These are phyloP conservation scores for Hydrozoanthus tunicans DNA, from an alignment of 64 coral and sea anemone genomes.

Conservation along the genomic window DNA sequence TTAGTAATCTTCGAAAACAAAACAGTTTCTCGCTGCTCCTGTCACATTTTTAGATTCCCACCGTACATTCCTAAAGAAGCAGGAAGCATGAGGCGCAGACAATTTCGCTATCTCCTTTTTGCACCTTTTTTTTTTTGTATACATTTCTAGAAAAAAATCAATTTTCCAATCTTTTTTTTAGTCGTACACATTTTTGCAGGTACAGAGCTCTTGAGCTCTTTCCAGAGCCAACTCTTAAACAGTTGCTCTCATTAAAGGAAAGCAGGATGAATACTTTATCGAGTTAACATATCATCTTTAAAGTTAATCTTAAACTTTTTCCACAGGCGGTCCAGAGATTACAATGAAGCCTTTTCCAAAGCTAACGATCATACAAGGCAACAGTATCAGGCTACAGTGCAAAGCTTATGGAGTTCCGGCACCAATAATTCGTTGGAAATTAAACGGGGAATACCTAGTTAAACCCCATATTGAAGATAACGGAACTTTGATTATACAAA, in stretches of 20 bases:
- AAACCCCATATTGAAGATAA: background rate
- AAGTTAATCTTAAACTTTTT: background rate
- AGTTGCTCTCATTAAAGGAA: background rate
- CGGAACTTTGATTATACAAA: slow-evolving; percentile 12
- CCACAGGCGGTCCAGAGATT: slow-evolving; percentile 1
- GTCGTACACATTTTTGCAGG: no score
- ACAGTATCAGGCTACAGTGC: background rate
- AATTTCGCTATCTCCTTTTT: no score
- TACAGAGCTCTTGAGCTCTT: no score
- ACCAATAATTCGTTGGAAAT: slow-evolving; percentile 16
- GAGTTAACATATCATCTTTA: background rate
- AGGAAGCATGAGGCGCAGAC: no score
- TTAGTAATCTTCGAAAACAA: no score
- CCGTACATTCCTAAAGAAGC: no score
- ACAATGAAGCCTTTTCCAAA: background rate
- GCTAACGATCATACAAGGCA: background rate
- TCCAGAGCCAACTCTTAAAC: no score
- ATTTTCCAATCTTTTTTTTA: no score
- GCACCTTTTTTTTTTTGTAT: no score
- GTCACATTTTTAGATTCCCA: no score
- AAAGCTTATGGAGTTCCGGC: background rate
- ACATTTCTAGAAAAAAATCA: no score
- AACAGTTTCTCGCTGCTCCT: no score
- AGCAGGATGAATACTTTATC: background rate
- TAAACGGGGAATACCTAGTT: background rate